Evolutionary conservation across 2,797 vertebrate genomes (phyloP), one percentile per base, ranked within the genome.

Genomic region (Hapalemur alaotrensis): DNA sequence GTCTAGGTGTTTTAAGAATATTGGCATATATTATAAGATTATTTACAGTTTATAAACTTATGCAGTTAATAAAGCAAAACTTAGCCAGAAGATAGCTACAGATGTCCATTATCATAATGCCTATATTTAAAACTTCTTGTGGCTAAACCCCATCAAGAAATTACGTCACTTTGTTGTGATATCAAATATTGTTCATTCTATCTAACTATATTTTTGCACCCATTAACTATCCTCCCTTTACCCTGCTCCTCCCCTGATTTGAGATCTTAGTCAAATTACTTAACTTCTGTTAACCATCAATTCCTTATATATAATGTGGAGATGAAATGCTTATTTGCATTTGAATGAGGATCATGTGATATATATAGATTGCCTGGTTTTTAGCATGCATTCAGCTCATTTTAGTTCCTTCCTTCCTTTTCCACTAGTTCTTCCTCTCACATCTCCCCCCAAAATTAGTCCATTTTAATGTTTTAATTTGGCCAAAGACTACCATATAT

Each of bases 381-480:
- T 91, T 50, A 23, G 2, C 14, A 25, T 18, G 25, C 13, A 14
- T 25, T 82, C n/a, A 48, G n/a, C 30, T 67, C 54, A 41, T 80
- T 83, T 78, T 89, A 46, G n/a, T 75, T 86, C 30, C 35, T 46
- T 30, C 35, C 72, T 79, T 72, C 43, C 17, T 46, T 93, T 61
- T 32, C 59, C 15, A 63, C 5, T 67, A 48, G 4, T 63, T 43
- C 6, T 59, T 13, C 5, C 41, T 13, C 18, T 32, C 5, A 18
- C 14, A 48, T 15, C 67, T 35, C 48, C 28, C 52, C 30, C 57
- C 48, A 48, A 54, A 35, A 90, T 38, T 17, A 32, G 48, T 25
- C 23, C 23, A 32, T 89, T 92, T 76, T 89, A 69, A 73, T 32
- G 17, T 78, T 89, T 89, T 63, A 84, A 65, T 95, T 84, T 93